phyloP scores from a whole-genome alignment of 2,797 vertebrate genomes.

The Brotula barbata region DNA sequence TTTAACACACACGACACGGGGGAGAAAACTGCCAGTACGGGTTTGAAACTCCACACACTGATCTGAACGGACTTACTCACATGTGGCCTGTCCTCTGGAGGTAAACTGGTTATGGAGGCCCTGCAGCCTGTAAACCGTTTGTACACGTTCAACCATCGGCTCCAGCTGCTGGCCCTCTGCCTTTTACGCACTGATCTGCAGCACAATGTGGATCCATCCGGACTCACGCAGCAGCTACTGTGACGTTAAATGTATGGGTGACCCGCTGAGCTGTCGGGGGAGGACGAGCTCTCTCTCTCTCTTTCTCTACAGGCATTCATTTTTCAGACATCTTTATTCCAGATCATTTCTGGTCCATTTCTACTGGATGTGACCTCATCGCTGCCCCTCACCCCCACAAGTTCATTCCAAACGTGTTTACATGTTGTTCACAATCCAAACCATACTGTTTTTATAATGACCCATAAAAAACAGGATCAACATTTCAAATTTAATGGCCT shows the following conservation, averaged over 20 bases:
- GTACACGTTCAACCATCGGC: neutral
- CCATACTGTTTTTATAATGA: neutral
- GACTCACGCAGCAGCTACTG: conserved; percentile 23
- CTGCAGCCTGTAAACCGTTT: too few species aligned
- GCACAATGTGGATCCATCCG: conserved; percentile 56
- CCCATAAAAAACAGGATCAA: conserved; percentile 7
- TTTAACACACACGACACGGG: conserved; percentile 20
- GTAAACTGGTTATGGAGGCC: too few species aligned
- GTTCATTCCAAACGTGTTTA: neutral
- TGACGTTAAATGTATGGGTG: conserved; percentile 19
- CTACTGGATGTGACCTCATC: too few species aligned
- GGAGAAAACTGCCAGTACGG: too few species aligned
- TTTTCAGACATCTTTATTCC: too few species aligned
- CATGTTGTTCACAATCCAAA: neutral
- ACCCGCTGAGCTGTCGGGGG: conserved; percentile 14
- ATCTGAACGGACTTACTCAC: neutral
- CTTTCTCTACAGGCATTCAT: neutral
- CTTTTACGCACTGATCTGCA: conserved; percentile 1
- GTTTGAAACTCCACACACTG: neutral
- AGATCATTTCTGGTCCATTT: too few species aligned
- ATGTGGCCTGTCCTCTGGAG: neutral
- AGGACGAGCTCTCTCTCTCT: conserved; percentile 7
- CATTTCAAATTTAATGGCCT: neutral
- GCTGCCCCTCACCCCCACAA: too few species aligned
- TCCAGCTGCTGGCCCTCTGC: neutral